Base-by-base conservation (phyloP, 2,113 vertebrate genomes). In the Leuciscus idus region DNA sequence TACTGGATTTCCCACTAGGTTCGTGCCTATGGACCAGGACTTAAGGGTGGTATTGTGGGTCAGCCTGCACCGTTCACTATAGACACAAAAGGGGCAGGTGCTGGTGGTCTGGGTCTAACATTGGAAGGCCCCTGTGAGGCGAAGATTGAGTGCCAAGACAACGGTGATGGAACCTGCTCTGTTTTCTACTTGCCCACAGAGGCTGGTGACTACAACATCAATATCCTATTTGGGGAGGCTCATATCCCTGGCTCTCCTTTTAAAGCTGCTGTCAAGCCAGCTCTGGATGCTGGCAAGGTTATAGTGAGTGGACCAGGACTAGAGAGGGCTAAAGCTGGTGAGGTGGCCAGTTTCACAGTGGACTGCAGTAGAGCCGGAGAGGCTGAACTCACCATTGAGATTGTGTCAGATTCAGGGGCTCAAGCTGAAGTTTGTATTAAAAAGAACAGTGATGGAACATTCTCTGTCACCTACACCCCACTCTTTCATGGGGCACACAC, bases 201-300 rank as follows among this genome's bases (percentile, higher is more conserved):
- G 89, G 85, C 95, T 0, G 97, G 97, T 0, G 97, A 97, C 59
- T 98, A 98, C 1, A 92, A 94, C 90, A 96, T 98, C 90, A 98
- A 98, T 91, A 97, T 98, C 93, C 92, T 98, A 62, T 98, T 96
- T 0, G 97, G 96, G 0, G 97, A 96, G 1, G 73, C 94, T 43
- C 98, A 99, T 93, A 96, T 99, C 87, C 97, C 98, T 0, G 97
- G 97, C n/a, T 97, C 96, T 0, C 98, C 98, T 28, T 99, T 98
- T 91, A 97, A 97, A 59, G 97, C 97, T 0, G 86, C 88, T 15
- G 94, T 98, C 57, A 92, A 90, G 4, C 93, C 97, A 0, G 93
- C 95, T 21, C 95, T 98, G 0, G 98, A 99, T 87, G 95, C 97
- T 0, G 93, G 93, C 93, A 98, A 98, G 89, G 98, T 99, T 83